phyloP scores from a whole-genome alignment of 2,113 vertebrate species.

The Scomber scombrus region DNA sequence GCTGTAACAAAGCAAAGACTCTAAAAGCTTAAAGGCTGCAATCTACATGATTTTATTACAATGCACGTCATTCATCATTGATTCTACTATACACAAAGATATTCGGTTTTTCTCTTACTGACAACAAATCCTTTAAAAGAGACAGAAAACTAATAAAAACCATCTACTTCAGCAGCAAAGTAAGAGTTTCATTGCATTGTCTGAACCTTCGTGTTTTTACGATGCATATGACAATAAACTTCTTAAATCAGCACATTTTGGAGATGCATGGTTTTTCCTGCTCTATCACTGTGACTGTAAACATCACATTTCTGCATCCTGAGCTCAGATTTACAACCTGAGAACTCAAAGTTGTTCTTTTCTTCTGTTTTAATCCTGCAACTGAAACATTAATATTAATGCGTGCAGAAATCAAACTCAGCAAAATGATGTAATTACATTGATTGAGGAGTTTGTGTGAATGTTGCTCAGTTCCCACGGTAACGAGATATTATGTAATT shows the following conservation, averaged over 20 bases:
- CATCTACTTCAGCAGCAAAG: too few species aligned
- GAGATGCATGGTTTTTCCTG: too few species aligned
- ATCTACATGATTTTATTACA: background rate
- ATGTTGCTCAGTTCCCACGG: constrained; percentile 46
- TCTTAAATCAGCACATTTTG: too few species aligned
- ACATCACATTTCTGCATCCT: background rate
- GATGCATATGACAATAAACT: too few species aligned
- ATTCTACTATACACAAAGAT: too few species aligned
- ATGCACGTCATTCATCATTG: too few species aligned
- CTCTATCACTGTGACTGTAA: too few species aligned
- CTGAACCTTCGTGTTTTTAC: too few species aligned
- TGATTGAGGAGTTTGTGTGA: constrained; percentile 35
- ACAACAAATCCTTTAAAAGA: too few species aligned
- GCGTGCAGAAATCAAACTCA: constrained; percentile 11
- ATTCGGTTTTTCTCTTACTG: too few species aligned
- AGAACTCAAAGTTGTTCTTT: background rate
- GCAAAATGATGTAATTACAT: constrained; percentile 40
- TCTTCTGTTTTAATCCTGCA: background rate
- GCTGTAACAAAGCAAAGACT: background rate
- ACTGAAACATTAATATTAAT: constrained; percentile 23
- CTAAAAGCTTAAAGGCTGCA: constrained; percentile 10
- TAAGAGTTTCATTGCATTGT: too few species aligned
- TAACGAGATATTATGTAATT: constrained; percentile 40
- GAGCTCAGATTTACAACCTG: background rate
- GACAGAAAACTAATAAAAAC: too few species aligned